Base-by-base conservation (phyloP, 2,888 invertebrate genomes). In the Steinernema scapterisci region DNA sequence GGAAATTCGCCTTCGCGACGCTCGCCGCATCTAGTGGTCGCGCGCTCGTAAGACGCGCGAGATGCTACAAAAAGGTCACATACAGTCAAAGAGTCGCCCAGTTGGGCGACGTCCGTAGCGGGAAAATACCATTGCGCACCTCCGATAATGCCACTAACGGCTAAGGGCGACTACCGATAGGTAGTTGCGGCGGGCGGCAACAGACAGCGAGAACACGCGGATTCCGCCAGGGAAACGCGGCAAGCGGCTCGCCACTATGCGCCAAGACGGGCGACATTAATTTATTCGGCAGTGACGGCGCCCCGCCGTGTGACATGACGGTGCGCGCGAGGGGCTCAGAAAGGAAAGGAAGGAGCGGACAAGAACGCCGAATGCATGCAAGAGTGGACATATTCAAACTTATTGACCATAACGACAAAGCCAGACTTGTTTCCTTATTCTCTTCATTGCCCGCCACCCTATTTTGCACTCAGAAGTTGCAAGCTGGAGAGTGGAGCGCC, bases 381-480 rank as follows among this genome's bases (percentile, higher is more conserved):
- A 63, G 63, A 63, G 63, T 63, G 63, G 63, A 63, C 63, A 63
- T 63, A 63, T 63, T 63, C 63, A 63, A 63, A 63, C 63, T 63
- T 63, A 63, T 63, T 63, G 63, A 63, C 63, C 63, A 63, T 63
- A 63, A 63, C 63, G 63, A 63, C 63, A 63, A 63, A 63, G 63
- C 63, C 9, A 38, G 27, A 63, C 63, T 63, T 63, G 27, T 63
- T 63, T 11, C 63, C 31, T 27, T 48, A 48, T 48, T 48, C 48
- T 48, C 38, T 38, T 38, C 38, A 38, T 38, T 38, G 38, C 38
- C 31, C 25, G 31, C 63, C 7, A 63, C 63, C 63, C 63, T 13
- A 63, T 63, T 63, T 27, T n/a, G 48, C 63, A 38, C 38, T 38
- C 13, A 27, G 27, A 31, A 63, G 63, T 27, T 16, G 11, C 16